Evolutionary conservation across 2,888 invertebrate species (phyloP).

Genomic region (Malthinus seriepunctatus): DNA sequence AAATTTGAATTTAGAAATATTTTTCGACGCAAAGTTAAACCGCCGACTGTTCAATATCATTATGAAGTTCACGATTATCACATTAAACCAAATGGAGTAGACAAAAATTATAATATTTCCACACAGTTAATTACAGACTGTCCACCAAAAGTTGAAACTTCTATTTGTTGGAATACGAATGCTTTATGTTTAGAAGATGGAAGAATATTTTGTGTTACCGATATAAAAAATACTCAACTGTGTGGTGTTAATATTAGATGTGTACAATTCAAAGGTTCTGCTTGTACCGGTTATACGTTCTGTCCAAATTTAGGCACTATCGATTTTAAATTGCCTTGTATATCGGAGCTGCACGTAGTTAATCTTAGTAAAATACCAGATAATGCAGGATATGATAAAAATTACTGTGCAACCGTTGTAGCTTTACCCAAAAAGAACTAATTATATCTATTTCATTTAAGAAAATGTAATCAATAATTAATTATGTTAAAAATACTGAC

Average conservation of each 20-base stretch:
- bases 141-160: not conserved
- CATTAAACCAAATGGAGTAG: not conserved
- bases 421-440: not conserved
- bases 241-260: not conserved
- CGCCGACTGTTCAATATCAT: not conserved
- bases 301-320: not conserved
- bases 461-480: no score
- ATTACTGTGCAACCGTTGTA: not conserved
- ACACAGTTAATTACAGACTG: not conserved
- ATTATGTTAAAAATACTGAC: no score
- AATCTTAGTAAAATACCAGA: not conserved
- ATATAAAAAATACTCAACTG: not conserved
- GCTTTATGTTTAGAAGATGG: not conserved
- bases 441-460: no score
- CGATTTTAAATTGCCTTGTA: not conserved
- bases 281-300: not conserved
- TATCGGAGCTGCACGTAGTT: not conserved
- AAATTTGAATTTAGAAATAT: not conserved
- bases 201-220: not conserved
- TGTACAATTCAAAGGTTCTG: not conserved
- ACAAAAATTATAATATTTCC: not conserved
- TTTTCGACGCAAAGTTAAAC: not conserved
- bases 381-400: not conserved
- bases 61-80: not conserved
- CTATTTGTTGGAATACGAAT: not conserved